Evolutionary conservation across 64 coral and sea anemone species (phyloP).

Genomic region (Montipora cactus): DNA sequence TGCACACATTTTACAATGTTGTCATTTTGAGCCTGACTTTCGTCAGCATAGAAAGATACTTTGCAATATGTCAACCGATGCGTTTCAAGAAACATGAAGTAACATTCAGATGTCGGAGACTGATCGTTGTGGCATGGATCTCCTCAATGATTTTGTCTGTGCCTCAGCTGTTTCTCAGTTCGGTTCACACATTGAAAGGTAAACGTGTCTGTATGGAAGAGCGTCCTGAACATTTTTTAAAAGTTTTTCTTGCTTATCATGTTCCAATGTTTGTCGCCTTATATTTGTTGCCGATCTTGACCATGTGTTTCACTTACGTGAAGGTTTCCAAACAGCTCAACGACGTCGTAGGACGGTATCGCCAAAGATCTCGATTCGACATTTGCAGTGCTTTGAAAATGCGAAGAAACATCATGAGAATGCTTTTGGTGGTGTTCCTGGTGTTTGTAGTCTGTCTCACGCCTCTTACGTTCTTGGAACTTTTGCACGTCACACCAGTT

Average conservation of each 20-base stretch:
- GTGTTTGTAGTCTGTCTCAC: conserved; percentile 50
- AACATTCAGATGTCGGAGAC: neutral
- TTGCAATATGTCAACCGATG: conserved; percentile 62
- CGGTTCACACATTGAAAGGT: conserved; percentile 4
- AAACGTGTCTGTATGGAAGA: conserved; percentile 30
- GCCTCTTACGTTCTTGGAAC: conserved; percentile 48
- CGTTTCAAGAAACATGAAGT: conserved; percentile 32
- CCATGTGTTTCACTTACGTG: conserved; percentile 42
- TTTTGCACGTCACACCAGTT: conserved; percentile 29
- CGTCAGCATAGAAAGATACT: conserved; percentile 64
- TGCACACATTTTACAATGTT: conserved; percentile 61
- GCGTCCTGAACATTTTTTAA: conserved; percentile 19
- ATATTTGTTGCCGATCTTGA: conserved; percentile 41
- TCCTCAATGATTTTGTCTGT: conserved; percentile 7
- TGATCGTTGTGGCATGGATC: conserved; percentile 28
- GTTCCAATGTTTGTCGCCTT: conserved; percentile 54
- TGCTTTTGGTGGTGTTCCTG: conserved; percentile 52
- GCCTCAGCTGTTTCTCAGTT: conserved; percentile 53
- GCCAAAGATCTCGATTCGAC: conserved; percentile 25
- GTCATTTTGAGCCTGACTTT: conserved; percentile 48
- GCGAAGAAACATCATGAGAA: conserved; percentile 35
- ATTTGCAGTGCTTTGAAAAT: conserved; percentile 33
- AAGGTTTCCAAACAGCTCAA: conserved; percentile 24
- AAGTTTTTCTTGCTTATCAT: conserved; percentile 54
- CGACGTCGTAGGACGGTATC: conserved; percentile 28